Base-by-base conservation (phyloP, 2,113 vertebrate genomes). In the Quiscalus mexicanus region DNA sequence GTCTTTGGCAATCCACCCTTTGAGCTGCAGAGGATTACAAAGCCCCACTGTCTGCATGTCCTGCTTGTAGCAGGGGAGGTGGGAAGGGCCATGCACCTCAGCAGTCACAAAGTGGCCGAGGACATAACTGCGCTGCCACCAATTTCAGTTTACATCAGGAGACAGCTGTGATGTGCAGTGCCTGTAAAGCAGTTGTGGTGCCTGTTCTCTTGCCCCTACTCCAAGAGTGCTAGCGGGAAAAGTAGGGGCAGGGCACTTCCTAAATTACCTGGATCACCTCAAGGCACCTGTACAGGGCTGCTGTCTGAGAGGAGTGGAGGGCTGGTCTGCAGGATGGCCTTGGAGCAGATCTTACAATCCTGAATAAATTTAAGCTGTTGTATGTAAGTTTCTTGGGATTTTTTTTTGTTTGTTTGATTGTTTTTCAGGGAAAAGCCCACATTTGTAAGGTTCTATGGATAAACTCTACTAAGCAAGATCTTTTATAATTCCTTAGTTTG, bases 171-270 rank as follows among this genome's bases (percentile, higher is more conserved):
- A 71, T 23, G 42, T 56, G 47, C 69, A 69, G 39, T 8, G 47
- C 39, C 64, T 81, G 33, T 44, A 59, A 91, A 89, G 81, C 35
- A 68, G 52, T 17, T 52, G 25, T 2, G 5, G 62, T 68, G 56
- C 30, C 56, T 68, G 6, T 25, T 63, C 24, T 85, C 73, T 78
- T 28, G 24, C 6, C 8, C 11, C 8, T 52, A 2, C 14, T n/a
- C 6, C 0, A 4, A 37, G 13, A 44, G 25, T n/a, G 82, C 10
- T 55, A 42, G 22, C 0, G 0, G 60, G 84, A 23, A 75, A 9
- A 12, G 35, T 20, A 64, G 2, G 52, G 62, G 33, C 56, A 84
- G 35, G 16, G 14, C 30, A 68, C 15, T 53, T 91, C 64, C 56
- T 84, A 56, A 93, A 71, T 47, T 30, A 68, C 30, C 16, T 12